Evolutionary conservation across 92 coral and sea anemone genomes (phyloP).

Genomic region (Actinostola sp.): DNA sequence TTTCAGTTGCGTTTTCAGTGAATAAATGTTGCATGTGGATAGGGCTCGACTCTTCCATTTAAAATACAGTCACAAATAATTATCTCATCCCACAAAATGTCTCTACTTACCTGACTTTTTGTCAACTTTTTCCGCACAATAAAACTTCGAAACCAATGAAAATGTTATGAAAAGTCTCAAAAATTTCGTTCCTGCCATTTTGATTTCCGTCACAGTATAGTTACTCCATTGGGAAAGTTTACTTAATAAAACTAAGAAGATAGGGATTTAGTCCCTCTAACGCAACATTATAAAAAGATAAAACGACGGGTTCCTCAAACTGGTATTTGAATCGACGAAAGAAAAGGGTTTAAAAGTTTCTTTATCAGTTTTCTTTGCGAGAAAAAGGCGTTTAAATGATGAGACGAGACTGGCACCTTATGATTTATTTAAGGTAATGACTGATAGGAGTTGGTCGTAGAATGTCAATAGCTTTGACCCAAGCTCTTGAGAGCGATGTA

Average conservation of each 20-base stretch:
- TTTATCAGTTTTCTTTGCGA: neutral
- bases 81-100: neutral
- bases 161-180: slow-evolving; percentile 12
- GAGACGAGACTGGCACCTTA: slow-evolving; percentile 4
- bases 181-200: slow-evolving; percentile 1
- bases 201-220: neutral
- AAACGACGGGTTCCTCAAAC: too few species aligned
- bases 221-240: slow-evolving; percentile 4
- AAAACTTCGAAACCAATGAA: neutral
- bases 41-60: too few species aligned
- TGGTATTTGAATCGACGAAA: neutral
- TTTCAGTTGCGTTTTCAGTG: too few species aligned
- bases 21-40: too few species aligned
- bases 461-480: slow-evolving; percentile 25
- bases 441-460: neutral
- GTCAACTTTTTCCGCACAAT: slow-evolving; percentile 16
- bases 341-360: neutral
- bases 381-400: slow-evolving; percentile 3
- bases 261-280: too few species aligned
- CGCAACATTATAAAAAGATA: too few species aligned
- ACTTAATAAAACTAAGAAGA: neutral
- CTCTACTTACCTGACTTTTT: slow-evolving; percentile 30
- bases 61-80: too few species aligned
- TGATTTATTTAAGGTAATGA: slow-evolving; percentile 11
- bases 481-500: slow-evolving; percentile 17